These are phyloP conservation scores for Metridium senile DNA, from an alignment of 92 coral and sea anemone species.

Conservation along the genomic window DNA sequence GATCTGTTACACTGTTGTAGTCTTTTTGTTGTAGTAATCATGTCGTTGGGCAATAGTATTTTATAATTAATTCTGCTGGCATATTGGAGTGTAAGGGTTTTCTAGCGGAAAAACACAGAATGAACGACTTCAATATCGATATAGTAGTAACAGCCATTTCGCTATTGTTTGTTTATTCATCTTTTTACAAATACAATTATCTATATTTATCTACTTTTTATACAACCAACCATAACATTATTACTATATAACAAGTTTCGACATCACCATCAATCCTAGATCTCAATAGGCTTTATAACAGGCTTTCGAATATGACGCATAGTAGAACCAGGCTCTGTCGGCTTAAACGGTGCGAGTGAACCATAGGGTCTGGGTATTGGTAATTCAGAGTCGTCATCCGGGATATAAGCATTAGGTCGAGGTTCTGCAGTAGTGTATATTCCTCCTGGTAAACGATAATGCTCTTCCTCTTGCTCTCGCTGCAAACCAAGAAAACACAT, in stretches of 20 bases:
- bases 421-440: conserved; percentile 98
- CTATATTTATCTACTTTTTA: not conserved
- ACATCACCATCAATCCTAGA: conserved; percentile 31
- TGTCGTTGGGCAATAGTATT: no score
- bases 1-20: no score
- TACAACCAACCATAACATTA: not conserved
- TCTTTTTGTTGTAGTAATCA: no score
- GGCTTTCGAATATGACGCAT: conserved; percentile 99
- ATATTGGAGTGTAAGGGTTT: no score
- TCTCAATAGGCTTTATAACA: conserved; percentile 95
- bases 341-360: conserved; percentile 94
- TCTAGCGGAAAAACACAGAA: no score
- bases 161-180: not conserved
- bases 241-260: not conserved
- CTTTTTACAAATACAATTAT: conserved; percentile 12
- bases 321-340: conserved; percentile 97
- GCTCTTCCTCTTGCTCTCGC: conserved; percentile 97
- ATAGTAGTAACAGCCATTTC: not conserved
- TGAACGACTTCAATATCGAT: no score
- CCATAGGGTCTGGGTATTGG: conserved; percentile 99
- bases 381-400: conserved; percentile 96
- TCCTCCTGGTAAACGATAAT: conserved; percentile 88
- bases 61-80: no score
- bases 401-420: conserved; percentile 99
- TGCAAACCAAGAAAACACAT: conserved; percentile 32